Evolutionary conservation across 2,113 vertebrate species (phyloP).

Genomic region (Telmatochromis sp.): DNA sequence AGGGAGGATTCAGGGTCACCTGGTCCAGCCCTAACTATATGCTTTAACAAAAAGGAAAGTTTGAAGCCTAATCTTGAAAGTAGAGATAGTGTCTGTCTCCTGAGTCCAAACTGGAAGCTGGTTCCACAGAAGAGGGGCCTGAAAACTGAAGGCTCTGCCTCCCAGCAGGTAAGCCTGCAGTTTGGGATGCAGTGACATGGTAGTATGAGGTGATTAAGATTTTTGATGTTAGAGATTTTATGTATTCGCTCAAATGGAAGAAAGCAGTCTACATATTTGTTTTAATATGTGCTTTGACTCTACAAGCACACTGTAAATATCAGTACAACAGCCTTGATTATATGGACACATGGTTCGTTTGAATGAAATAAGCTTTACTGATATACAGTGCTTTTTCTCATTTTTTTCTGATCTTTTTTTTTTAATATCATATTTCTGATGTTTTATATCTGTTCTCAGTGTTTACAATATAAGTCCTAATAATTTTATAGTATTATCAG

Average conservation of each 20-base stretch:
- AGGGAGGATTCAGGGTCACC: too few species aligned
- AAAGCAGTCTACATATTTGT: background rate
- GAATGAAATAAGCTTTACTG: background rate
- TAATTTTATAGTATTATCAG: fast-evolving
- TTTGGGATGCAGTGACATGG: too few species aligned
- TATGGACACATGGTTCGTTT: fast-evolving
- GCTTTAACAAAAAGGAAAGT: too few species aligned
- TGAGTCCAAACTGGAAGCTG: too few species aligned
- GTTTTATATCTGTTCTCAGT: background rate
- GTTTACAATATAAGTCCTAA: background rate
- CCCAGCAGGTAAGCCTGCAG: too few species aligned
- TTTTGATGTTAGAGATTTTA: background rate
- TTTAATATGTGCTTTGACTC: background rate
- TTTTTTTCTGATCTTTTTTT: background rate
- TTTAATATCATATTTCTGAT: fast-evolving
- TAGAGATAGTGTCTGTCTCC: too few species aligned
- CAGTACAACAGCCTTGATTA: background rate
- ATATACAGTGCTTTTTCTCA: fast-evolving
- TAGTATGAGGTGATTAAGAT: too few species aligned
- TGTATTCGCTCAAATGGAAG: fast-evolving
- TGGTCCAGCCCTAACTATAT: too few species aligned
- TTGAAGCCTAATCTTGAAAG: too few species aligned
- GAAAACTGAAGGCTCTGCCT: too few species aligned
- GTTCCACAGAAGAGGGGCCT: too few species aligned
- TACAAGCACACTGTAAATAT: fast-evolving